Base-by-base conservation (phyloP, 53 echinoderm and acorn worm species). In the Stichopus horrens region DNA sequence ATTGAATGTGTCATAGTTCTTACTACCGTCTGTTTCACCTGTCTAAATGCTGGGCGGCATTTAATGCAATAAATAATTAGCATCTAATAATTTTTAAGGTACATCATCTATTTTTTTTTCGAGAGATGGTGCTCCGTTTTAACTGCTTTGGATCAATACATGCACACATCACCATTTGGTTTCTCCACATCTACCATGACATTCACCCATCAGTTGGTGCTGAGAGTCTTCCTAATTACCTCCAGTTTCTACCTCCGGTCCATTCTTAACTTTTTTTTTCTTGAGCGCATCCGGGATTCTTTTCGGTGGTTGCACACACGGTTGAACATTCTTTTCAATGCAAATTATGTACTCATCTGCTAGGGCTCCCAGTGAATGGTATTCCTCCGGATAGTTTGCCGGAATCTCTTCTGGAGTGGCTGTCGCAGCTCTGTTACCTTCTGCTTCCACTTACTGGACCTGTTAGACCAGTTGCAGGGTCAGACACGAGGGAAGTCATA, bases 101-200 rank as follows among this genome's bases (percentile, higher is more conserved):
- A 88, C 51, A 20, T 88, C 59, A 16, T 88, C 78, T 9, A 52
- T 54, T 11, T 73, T 11, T 73, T 8, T 58, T 63, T 22, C 68
- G 65, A 65, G 8, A 52, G 63, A 23, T 86, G 87, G 16, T 87
- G 74, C 57, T 77, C 88, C 23, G 78, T 77, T 51, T 88, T 88
- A 21, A 88, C 65, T 9, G 78, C 58, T 58, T 88, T 88, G 88
- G 88, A 54, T 88, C 88, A 21, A 88, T 77, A 37, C 78, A 88
- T 19, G 77, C 7, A 58, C 88, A 77, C 59, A 58, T 77, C 63
- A 18, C 23, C 58, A 57, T 77, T 77, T 4, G 59, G 58, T 79
- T 77, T 88, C 37, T 77, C 20, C 4, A 88, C 88, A 21, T 58
- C 21, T 76, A 88, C 88, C 37, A 37, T 37, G 14, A 21, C 60